phyloP scores from a whole-genome alignment of 2,888 invertebrate genomes.

The Rhimphoctona megacephalus region DNA sequence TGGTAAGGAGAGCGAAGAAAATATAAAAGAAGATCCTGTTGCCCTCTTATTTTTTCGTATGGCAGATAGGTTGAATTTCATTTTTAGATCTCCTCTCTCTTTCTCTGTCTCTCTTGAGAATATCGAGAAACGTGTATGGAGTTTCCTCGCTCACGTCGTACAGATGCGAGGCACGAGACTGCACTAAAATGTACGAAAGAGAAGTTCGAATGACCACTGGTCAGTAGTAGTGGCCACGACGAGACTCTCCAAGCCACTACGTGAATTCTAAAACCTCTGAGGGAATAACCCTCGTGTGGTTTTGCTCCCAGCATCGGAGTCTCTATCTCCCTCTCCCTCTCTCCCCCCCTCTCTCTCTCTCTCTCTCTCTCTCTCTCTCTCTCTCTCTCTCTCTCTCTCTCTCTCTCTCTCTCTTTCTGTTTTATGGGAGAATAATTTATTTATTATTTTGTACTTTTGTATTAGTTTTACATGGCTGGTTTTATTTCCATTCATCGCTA shows the following conservation, averaged over 20 bases:
- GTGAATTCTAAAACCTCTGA: conserved; percentile 82
- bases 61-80: conserved; percentile 55
- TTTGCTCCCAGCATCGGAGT: conserved; percentile 8
- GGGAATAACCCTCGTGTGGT: conserved; percentile 68
- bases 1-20: neutral
- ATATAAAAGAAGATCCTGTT: conserved; percentile 4
- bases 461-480: neutral
- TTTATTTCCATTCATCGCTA: neutral
- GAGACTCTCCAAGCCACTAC: conserved; percentile 67
- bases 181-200: conserved; percentile 78
- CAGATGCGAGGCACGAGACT: conserved; percentile 80
- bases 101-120: conserved; percentile 58
- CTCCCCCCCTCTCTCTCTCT: neutral
- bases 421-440: neutral
- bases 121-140: conserved; percentile 45
- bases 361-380: neutral
- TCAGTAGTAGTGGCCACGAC: conserved; percentile 64
- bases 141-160: conserved; percentile 69
- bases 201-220: conserved; percentile 66
- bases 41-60: conserved; percentile 48
- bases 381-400: neutral
- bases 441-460: neutral
- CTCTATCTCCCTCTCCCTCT: neutral
- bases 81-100: neutral
- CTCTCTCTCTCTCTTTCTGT: neutral